A percentile compares a stretch with the other conserved stretches of the same genome.
Conservation (phyloP, 2,888 invertebrate genomes). For the Cerceris ruficornis region DNA sequence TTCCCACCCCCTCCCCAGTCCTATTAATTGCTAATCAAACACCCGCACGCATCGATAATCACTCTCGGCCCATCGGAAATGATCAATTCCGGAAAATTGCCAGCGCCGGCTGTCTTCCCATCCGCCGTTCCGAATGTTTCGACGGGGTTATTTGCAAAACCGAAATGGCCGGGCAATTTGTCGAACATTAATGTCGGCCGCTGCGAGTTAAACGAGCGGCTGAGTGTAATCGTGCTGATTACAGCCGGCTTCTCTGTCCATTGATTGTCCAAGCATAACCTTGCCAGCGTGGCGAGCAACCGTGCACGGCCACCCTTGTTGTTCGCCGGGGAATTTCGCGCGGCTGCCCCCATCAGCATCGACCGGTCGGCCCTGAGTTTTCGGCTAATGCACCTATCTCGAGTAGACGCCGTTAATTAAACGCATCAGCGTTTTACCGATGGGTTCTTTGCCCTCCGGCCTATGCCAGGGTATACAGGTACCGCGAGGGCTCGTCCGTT, state of each 20-base stretch:
- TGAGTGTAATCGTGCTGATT: conserved; percentile 60
- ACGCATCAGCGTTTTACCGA: conserved; percentile 46
- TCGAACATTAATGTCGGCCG: conserved; percentile 47
- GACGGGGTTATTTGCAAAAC: conserved; percentile 46
- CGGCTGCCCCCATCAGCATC: neutral
- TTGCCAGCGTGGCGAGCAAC: conserved; percentile 22
- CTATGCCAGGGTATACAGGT: neutral
- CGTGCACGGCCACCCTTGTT: conserved; percentile 10
- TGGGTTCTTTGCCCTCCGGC: neutral
- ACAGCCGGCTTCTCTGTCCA: conserved; percentile 43
- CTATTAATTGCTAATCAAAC: conserved; percentile 37
- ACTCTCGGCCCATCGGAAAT: conserved; percentile 46
- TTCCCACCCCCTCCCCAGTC: conserved; percentile 10
- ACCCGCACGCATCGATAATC: conserved; percentile 43
- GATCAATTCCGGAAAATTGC: conserved; percentile 33
- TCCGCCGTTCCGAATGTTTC: conserved; percentile 3
- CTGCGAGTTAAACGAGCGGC: conserved; percentile 50
- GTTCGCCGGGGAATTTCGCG: neutral
- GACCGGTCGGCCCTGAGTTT: conserved; percentile 30
- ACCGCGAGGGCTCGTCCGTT: neutral
- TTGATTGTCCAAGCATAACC: conserved; percentile 65
- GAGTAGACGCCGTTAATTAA: conserved; percentile 52
- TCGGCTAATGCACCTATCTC: conserved; percentile 34
- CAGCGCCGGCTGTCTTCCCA: neutral
- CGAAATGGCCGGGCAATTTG: conserved; percentile 55